Evolutionary conservation across 2,888 invertebrate genomes (phyloP).

Genomic region (Noctua pronuba): DNA sequence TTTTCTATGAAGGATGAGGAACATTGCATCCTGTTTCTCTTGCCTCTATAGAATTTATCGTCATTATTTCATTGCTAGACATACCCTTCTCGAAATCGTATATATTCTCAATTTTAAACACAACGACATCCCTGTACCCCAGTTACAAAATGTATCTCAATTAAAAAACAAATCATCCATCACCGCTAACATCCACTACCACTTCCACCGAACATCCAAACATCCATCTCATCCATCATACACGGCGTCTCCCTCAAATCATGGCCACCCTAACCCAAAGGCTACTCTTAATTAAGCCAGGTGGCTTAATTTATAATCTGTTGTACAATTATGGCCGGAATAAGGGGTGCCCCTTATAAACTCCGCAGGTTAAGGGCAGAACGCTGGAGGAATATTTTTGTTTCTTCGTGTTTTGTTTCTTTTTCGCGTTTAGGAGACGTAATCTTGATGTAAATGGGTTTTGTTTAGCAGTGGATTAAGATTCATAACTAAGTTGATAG

Average conservation of each 20-base stretch:
- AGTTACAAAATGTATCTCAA: not conserved
- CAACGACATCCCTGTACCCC: not conserved
- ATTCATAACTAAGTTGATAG: not conserved
- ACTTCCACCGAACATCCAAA: conserved; percentile 4
- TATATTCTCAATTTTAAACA: not conserved
- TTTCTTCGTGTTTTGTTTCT: conserved; percentile 17
- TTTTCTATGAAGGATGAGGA: not conserved
- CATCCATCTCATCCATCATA: conserved; percentile 34
- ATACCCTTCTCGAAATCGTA: not conserved
- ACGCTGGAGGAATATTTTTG: conserved; percentile 5
- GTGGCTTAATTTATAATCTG: conserved; percentile 70
- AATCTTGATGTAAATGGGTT: conserved; percentile 28
- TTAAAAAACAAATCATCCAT: not conserved
- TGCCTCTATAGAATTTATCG: too few relatives aligned
- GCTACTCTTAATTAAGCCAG: conserved; percentile 70
- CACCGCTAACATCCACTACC: not conserved
- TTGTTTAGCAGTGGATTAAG: not conserved
- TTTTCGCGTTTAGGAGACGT: conserved; percentile 1
- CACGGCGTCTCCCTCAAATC: conserved; percentile 27
- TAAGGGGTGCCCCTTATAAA: conserved; percentile 54
- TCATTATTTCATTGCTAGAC: not conserved
- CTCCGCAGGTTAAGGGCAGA: conserved; percentile 33
- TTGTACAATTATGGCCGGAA: conserved; percentile 63
- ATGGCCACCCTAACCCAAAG: conserved; percentile 52
- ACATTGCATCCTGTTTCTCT: not conserved